Conservation (phyloP, 2,113 vertebrate species). For the Chionomys nivalis region DNA sequence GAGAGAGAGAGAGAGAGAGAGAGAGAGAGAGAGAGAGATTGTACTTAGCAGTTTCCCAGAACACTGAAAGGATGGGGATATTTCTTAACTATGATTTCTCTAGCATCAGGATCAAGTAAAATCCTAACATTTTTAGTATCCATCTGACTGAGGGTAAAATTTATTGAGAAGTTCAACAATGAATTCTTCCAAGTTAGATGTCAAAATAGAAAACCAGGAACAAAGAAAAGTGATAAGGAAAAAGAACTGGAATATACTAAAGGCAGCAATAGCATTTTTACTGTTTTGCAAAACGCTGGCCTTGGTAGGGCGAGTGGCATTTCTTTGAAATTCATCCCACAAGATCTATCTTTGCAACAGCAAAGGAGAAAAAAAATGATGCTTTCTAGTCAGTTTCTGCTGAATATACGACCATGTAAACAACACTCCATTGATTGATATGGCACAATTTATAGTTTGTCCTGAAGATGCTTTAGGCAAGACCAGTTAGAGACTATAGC, state of each 20-base stretch:
- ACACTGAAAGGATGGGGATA: neutral
- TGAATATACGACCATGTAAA: slow-evolving; percentile 61
- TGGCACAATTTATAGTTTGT: slow-evolving; percentile 36
- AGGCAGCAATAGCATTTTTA: slow-evolving; percentile 49
- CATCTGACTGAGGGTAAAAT: neutral
- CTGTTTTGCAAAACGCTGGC: slow-evolving; percentile 43
- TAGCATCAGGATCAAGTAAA: neutral
- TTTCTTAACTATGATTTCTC: slow-evolving; percentile 43
- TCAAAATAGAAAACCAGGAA: slow-evolving; percentile 18
- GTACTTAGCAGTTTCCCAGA: slow-evolving; percentile 14
- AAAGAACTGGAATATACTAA: slow-evolving; percentile 24
- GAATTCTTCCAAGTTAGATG: slow-evolving; percentile 5
- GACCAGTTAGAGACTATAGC: slow-evolving; percentile 1
- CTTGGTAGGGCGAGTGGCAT: slow-evolving; percentile 23
- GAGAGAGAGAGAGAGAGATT: neutral
- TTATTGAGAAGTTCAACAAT: neutral
- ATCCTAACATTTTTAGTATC: neutral
- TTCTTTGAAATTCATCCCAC: slow-evolving; percentile 64
- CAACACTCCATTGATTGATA: slow-evolving; percentile 54
- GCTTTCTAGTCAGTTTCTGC: slow-evolving; percentile 51
- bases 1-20: too few species aligned
- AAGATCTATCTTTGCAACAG: slow-evolving; percentile 52
- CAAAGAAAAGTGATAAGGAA: neutral
- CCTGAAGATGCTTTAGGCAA: slow-evolving; percentile 28
- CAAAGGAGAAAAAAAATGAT: neutral